phyloP scores from a whole-genome alignment of 2,888 invertebrate genomes.

The Stenurella melanura region DNA sequence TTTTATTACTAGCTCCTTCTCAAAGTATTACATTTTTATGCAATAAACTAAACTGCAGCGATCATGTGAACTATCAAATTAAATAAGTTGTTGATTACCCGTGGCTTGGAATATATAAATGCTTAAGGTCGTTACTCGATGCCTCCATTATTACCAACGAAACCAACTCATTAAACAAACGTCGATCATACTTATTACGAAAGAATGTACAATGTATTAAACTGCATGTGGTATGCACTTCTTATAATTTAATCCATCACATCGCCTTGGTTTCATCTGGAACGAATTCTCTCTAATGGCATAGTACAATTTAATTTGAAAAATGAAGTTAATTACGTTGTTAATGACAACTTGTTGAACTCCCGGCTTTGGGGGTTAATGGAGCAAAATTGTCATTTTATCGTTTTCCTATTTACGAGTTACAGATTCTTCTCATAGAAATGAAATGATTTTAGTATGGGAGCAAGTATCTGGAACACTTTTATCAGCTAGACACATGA shows the following conservation, averaged over 20 bases:
- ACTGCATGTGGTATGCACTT: slow-evolving; percentile 23
- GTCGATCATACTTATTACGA: background rate
- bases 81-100: background rate
- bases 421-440: no score
- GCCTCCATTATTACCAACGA: background rate
- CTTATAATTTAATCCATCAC: background rate
- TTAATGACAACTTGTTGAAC: no score
- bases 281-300: background rate
- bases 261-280: background rate
- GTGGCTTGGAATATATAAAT: background rate
- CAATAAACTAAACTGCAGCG: background rate
- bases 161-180: slow-evolving; percentile 2
- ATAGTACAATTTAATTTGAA: no score
- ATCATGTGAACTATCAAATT: background rate
- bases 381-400: no score
- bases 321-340: no score
- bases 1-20: no score
- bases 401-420: no score
- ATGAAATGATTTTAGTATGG: no score
- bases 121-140: background rate
- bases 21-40: background rate
- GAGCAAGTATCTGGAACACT: no score
- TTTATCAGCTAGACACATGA: no score
- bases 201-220: background rate
- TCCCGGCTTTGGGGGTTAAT: no score